Conservation (phyloP, 2,888 invertebrate genomes). For the Spisula subtruncata region DNA sequence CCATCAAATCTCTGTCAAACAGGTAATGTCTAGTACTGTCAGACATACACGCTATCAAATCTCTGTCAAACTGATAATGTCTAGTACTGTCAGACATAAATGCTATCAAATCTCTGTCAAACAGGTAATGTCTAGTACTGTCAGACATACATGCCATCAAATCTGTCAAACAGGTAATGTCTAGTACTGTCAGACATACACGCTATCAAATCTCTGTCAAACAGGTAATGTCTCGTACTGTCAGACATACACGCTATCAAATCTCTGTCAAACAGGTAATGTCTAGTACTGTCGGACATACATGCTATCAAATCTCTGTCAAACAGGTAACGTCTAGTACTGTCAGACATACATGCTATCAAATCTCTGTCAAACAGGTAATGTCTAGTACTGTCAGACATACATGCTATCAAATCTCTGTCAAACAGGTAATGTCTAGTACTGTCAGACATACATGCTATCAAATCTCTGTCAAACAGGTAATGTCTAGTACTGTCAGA, state of each 20-base stretch:
- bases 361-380: conserved; percentile 77
- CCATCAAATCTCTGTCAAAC: conserved; percentile 74
- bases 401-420: conserved; percentile 77
- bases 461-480: conserved; percentile 78
- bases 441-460: conserved; percentile 78
- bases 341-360: conserved; percentile 80
- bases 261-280: conserved; percentile 75
- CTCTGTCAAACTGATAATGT: conserved; percentile 74
- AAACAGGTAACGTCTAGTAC: conserved; percentile 72
- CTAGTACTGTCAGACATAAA: conserved; percentile 77
- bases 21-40: conserved; percentile 73
- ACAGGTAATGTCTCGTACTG: conserved; percentile 73
- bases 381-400: conserved; percentile 67
- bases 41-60: conserved; percentile 79
- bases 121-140: conserved; percentile 73
- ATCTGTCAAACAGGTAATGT: conserved; percentile 73
- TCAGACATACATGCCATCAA: conserved; percentile 80
- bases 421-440: conserved; percentile 72
- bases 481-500: conserved; percentile 72
- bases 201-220: conserved; percentile 73
- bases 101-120: conserved; percentile 73
- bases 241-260: conserved; percentile 80
- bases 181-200: conserved; percentile 77
- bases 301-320: conserved; percentile 75
- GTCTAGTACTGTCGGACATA: conserved; percentile 74